Conservation (phyloP, 2,113 vertebrate genomes). For the Trogon surrucura region DNA sequence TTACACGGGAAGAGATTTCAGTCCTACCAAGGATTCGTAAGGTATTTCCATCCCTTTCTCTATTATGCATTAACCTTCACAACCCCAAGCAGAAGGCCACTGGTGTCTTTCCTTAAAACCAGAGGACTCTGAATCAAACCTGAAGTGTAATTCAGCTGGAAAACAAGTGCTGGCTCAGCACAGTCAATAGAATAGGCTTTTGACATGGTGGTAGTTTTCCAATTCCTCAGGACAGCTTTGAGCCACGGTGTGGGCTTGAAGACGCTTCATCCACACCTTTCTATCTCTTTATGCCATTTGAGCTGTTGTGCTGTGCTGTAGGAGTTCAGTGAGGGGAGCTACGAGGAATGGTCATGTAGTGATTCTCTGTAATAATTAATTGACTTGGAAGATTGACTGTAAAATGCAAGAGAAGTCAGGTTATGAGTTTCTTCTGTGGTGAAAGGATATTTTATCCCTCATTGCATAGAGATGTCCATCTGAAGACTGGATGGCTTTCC, state of each 20-base stretch:
- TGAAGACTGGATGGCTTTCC: not conserved
- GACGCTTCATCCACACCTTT: fast-evolving
- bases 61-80: fast-evolving
- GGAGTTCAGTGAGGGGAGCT: not conserved
- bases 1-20: not conserved
- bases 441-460: not conserved
- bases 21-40: fast-evolving
- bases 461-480: not conserved
- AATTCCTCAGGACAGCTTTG: not conserved
- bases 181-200: not conserved
- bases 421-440: not conserved
- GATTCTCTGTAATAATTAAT: not conserved
- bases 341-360: not conserved
- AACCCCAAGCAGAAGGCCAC: not conserved
- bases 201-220: fast-evolving
- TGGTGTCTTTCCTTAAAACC: not conserved
- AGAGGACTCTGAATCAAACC: not conserved
- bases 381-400: not conserved
- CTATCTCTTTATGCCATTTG: no score
- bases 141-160: not conserved
- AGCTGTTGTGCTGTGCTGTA: not conserved
- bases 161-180: not conserved
- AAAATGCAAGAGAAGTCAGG: not conserved
- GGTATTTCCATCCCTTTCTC: not conserved
- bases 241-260: not conserved